Percentiles rank a stretch among this genome's conserved stretches.
Evolutionary conservation across 2,113 vertebrate genomes (phyloP).

Genomic region (Bos javanicus): DNA sequence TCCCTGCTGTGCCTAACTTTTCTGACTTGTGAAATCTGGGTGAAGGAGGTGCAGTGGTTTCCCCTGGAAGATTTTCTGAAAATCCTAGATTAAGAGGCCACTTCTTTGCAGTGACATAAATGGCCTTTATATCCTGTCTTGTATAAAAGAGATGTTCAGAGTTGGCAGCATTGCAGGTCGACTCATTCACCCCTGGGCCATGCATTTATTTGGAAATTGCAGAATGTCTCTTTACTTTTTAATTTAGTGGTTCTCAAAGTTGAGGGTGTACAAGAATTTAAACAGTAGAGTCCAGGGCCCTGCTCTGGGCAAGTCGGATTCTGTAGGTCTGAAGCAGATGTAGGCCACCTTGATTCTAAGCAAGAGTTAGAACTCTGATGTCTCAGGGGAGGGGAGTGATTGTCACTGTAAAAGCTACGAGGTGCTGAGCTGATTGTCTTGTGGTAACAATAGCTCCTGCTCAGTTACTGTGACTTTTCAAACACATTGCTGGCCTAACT

Average conservation of each 20-base stretch:
- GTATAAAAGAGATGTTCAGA: neutral
- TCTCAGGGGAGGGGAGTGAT: neutral
- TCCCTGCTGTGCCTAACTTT: neutral
- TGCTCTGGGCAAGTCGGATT: neutral
- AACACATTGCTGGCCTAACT: neutral
- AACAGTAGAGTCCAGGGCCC: neutral
- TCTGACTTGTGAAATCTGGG: neutral
- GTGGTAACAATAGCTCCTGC: neutral
- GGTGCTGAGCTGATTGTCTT: neutral
- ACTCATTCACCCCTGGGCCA: neutral
- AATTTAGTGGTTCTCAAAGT: neutral
- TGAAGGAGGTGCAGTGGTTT: neutral
- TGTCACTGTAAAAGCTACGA: neutral
- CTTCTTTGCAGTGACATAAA: neutral
- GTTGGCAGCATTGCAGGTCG: neutral
- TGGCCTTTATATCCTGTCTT: neutral
- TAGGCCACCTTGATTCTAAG: neutral
- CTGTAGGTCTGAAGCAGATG: neutral
- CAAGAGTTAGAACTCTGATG: neutral
- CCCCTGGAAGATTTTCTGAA: neutral
- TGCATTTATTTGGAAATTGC: neutral
- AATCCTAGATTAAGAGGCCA: neutral
- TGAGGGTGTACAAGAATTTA: neutral
- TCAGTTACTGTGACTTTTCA: neutral
- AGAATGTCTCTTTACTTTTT: neutral